These are phyloP conservation scores for Eurytoma californica DNA, from an alignment of 2,888 invertebrate species.

Conservation along the genomic window DNA sequence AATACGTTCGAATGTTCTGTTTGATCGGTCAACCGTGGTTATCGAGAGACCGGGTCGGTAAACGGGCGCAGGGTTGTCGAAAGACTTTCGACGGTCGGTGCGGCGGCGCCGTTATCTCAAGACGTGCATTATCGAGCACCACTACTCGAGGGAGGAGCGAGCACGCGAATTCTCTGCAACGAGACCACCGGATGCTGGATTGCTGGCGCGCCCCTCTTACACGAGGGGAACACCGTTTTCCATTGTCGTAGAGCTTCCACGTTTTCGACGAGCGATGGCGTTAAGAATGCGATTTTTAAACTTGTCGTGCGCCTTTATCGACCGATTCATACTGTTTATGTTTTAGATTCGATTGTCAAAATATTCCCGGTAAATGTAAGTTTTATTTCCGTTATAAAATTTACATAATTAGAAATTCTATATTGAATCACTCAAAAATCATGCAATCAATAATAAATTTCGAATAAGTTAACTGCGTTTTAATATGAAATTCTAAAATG, in stretches of 20 bases:
- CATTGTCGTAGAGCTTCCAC: constrained; percentile 44
- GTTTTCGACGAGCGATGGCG: constrained; percentile 52
- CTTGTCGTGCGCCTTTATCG: neutral
- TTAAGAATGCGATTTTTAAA: constrained; percentile 2
- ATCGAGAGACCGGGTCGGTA: constrained; percentile 31
- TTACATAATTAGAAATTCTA: too few relatives aligned
- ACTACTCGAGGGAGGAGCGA: neutral
- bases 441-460: neutral
- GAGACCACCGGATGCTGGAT: neutral
- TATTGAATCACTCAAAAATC: too few relatives aligned
- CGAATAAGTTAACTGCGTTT: neutral
- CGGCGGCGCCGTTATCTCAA: constrained; percentile 16
- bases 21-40: constrained; percentile 13
- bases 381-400: too few relatives aligned
- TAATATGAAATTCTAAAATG: too few relatives aligned
- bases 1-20: neutral
- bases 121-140: constrained; percentile 50
- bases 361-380: too few relatives aligned
- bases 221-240: neutral
- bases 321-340: neutral
- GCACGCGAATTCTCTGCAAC: too few relatives aligned
- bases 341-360: too few relatives aligned
- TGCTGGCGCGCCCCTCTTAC: too few relatives aligned
- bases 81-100: constrained; percentile 43
- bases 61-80: neutral